A percentile compares a stretch with the other conserved stretches of the same genome.
phyloP scores from a whole-genome alignment of 2,797 vertebrate species.

The Bufotes viridis region DNA sequence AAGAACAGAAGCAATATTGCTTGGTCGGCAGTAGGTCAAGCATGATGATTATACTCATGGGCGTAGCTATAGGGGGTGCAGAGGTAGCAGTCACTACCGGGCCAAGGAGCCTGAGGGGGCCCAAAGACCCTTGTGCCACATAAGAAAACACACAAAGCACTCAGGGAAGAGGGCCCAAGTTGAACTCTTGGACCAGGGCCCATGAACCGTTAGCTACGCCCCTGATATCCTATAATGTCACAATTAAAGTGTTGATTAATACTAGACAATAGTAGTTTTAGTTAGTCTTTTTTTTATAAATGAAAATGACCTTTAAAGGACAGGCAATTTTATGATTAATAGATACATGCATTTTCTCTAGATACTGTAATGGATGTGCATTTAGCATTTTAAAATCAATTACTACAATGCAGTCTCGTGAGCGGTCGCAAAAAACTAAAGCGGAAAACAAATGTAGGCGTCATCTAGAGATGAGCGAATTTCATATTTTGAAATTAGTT shows the following conservation, averaged over 20 bases:
- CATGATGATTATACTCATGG: too few species aligned
- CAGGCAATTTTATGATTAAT: slow-evolving; percentile 5
- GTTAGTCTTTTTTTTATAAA: neutral
- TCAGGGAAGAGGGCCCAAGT: too few species aligned
- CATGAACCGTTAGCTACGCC: too few species aligned
- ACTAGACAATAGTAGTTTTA: slow-evolving; percentile 2
- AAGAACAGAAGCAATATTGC: too few species aligned
- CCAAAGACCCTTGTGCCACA: too few species aligned
- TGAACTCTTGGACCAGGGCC: too few species aligned
- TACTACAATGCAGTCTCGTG: neutral
- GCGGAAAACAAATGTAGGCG: neutral
- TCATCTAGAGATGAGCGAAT: neutral
- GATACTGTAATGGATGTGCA: neutral
- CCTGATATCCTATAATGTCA: neutral
- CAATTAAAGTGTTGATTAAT: neutral
- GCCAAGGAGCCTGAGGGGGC: too few species aligned
- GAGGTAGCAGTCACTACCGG: too few species aligned
- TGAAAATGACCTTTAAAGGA: neutral
- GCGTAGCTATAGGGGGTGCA: too few species aligned
- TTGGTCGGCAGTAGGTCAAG: too few species aligned
- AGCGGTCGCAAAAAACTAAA: neutral
- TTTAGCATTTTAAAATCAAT: neutral
- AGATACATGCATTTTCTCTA: neutral
- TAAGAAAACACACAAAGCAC: too few species aligned
- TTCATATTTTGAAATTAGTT: too few species aligned